These are phyloP conservation scores for Cheilosia vernalis DNA, from an alignment of 2,888 invertebrate species.

Conservation along the genomic window DNA sequence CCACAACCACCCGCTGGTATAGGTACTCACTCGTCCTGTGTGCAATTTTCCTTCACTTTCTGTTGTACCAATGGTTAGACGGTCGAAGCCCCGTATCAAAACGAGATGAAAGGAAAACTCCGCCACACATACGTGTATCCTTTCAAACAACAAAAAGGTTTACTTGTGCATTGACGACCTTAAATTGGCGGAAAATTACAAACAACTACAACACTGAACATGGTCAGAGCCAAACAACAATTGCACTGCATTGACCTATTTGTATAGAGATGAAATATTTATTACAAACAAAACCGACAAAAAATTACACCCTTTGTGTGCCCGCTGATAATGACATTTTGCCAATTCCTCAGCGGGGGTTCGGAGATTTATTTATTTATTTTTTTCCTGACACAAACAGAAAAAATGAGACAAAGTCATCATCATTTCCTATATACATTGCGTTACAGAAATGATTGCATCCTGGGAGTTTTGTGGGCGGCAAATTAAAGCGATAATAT, in stretches of 20 bases:
- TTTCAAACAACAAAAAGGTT: constrained; percentile 13
- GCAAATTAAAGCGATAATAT: constrained; percentile 69
- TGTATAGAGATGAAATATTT: constrained; percentile 59
- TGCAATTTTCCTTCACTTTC: constrained; percentile 30
- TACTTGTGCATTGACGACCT: constrained; percentile 14
- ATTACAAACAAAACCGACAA: constrained; percentile 59
- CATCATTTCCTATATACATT: constrained; percentile 39
- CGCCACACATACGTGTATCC: constrained; percentile 44
- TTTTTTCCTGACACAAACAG: neutral
- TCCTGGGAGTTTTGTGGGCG: constrained; percentile 52
- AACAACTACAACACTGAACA: constrained; percentile 70
- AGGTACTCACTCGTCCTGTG: constrained; percentile 16
- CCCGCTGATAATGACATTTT: constrained; percentile 72
- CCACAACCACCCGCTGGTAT: constrained; percentile 14
- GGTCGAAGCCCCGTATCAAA: neutral
- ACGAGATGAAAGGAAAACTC: constrained; percentile 58
- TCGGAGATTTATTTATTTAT: constrained; percentile 2
- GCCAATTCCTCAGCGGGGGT: constrained; percentile 67
- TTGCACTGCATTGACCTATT: constrained; percentile 55
- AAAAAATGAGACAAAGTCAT: constrained; percentile 38
- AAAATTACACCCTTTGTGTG: constrained; percentile 28
- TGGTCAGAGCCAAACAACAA: constrained; percentile 59
- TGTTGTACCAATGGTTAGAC: neutral
- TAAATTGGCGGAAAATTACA: constrained; percentile 74
- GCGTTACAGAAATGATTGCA: constrained; percentile 21